These are phyloP conservation scores for Contarinia nasturtii DNA, from an alignment of 1,140 invertebrate genomes.

Conservation along the genomic window DNA sequence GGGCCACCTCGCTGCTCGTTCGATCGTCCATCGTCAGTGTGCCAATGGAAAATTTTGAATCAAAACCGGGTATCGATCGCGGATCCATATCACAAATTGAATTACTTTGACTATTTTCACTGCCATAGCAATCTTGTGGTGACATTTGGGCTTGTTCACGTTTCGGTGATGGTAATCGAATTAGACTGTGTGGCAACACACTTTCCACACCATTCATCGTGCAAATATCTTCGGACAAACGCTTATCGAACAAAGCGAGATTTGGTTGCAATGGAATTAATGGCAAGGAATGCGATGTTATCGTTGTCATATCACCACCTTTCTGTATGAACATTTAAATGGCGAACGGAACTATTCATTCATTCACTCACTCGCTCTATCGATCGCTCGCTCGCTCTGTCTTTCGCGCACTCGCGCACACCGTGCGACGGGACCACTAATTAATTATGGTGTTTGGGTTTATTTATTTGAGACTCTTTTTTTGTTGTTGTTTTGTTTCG, in stretches of 20 bases:
- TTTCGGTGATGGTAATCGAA: background rate
- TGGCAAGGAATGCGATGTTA: conserved; percentile 1
- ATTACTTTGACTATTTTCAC: background rate
- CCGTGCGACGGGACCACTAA: too few relatives aligned
- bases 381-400: too few relatives aligned
- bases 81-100: background rate
- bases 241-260: background rate
- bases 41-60: background rate
- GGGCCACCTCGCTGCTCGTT: background rate
- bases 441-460: too few relatives aligned
- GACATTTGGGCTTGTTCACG: background rate
- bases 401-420: too few relatives aligned
- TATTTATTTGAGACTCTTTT: too few relatives aligned
- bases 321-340: too few relatives aligned
- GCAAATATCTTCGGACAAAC: background rate
- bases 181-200: too few relatives aligned
- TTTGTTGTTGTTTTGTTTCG: too few relatives aligned
- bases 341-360: too few relatives aligned
- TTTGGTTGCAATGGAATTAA: background rate
- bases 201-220: background rate
- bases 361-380: too few relatives aligned
- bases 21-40: background rate
- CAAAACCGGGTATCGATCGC: background rate
- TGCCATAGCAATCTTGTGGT: conserved; percentile 6
- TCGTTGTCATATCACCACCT: conserved; percentile 2